Percentiles rank a stretch among this genome's conserved stretches.
phyloP scores from a whole-genome alignment of 2,113 vertebrate species.

The Zosterops pallidus region DNA sequence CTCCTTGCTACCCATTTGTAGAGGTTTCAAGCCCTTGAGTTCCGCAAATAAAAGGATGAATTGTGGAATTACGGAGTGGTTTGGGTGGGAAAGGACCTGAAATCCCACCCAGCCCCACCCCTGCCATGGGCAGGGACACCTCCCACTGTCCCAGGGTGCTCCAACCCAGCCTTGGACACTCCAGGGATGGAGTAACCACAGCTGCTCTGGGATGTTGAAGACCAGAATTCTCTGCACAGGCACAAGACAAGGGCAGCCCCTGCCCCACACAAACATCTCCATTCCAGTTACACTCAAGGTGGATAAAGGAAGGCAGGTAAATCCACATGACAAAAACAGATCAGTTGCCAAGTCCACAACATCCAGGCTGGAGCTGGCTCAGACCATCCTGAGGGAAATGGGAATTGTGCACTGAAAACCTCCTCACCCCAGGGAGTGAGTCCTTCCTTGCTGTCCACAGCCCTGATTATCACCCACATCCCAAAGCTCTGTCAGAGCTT shows the following conservation, averaged over 20 bases:
- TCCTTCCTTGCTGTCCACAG: not conserved
- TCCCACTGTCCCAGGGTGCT: not conserved
- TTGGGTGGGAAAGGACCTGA: not conserved
- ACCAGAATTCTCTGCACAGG: not conserved
- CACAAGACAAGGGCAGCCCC: not conserved
- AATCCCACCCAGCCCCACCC: not conserved
- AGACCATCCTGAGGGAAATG: not conserved
- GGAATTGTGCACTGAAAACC: not conserved
- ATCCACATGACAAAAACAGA: not conserved
- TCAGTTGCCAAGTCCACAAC: not conserved
- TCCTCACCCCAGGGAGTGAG: not conserved
- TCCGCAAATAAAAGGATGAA: not conserved
- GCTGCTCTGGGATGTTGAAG: not conserved
- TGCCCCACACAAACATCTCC: not conserved
- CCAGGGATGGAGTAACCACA: not conserved
- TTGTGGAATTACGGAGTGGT: not conserved
- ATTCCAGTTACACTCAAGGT: accelerated
- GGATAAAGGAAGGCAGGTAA: not conserved
- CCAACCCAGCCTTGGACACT: accelerated
- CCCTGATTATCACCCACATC: not conserved
- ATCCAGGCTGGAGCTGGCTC: not conserved
- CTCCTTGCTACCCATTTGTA: not conserved
- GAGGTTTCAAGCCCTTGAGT: no score
- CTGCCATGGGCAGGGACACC: not conserved
- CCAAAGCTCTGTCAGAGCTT: not conserved